Evolutionary conservation across 2,113 vertebrate genomes (phyloP), one percentile per base, ranked within the genome.

Genomic region (Haemorhous mexicanus): DNA sequence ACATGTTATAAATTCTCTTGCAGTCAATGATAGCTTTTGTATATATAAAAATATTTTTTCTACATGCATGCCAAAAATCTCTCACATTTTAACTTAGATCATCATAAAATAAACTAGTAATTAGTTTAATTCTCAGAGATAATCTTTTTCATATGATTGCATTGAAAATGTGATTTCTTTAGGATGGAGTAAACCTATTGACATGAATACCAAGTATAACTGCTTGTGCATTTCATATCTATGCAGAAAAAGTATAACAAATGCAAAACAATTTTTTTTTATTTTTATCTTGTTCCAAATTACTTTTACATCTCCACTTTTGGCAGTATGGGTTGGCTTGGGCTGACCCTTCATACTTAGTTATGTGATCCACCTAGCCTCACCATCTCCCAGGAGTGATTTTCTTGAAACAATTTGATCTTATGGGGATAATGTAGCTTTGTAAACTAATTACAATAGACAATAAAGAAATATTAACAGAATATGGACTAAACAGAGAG

Each of bases 81-180:
- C 47, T 67, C 83, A 44, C 30, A 49, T 76, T 93, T 81, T 55
- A 49, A 11, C 90, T 95, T 92, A 73, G 63, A 83, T 74, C 33
- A 94, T 74, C 43, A 70, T 27, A 94, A 95, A 93, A 84, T 88
- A 92, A 79, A 87, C 89, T 84, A 94, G 10, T 37, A 94, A 79
- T 87, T 63, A 84, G 3, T 39, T 75, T 84, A 89, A 91, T 95
- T 91, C 92, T 90, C 63, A 82, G 35, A 76, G 58, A 20, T 49
- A 39, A 21, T 47, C 9, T 47, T 96, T 95, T 85, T 56, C 20
- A 43, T 49, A 37, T 33, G 16, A 76, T 84, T 93, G 21, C 5
- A 64, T 5, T 56, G 32, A 43, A 41, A 84, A 21, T 61, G 32
- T 44, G 13, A 67, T 79, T 94, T 92, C 50, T 93, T 41, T 52